Conservation (phyloP, 2,888 invertebrate species). For the Sinohyriopsis cumingii region DNA sequence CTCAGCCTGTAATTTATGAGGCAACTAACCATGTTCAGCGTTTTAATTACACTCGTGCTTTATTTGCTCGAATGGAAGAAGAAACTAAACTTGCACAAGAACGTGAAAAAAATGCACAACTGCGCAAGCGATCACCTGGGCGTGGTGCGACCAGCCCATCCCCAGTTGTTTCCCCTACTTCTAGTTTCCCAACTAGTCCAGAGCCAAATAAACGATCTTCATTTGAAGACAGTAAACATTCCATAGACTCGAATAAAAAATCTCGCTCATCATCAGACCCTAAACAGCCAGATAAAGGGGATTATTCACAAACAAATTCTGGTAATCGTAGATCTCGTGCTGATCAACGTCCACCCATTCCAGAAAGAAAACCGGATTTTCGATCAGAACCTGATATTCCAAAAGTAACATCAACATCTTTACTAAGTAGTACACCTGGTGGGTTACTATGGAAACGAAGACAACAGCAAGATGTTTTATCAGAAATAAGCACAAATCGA, state of each 20-base stretch:
- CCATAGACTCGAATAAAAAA: background rate
- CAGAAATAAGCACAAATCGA: constrained; percentile 24
- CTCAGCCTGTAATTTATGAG: constrained; percentile 18
- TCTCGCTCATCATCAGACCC: constrained; percentile 12
- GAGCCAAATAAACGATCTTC: constrained; percentile 31
- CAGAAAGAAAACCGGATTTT: constrained; percentile 25
- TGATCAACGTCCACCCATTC: constrained; percentile 37
- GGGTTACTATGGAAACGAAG: constrained; percentile 53
- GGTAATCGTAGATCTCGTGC: constrained; percentile 25
- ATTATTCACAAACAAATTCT: background rate
- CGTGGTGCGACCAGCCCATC: constrained; percentile 38
- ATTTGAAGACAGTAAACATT: constrained; percentile 17
- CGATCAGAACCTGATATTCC: constrained; percentile 30
- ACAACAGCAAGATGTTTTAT: constrained; percentile 30
- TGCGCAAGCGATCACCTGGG: constrained; percentile 40
- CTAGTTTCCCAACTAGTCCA: constrained; percentile 37
- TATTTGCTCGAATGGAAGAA: constrained; percentile 70
- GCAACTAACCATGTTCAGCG: constrained; percentile 67
- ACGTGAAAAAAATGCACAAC: constrained; percentile 10
- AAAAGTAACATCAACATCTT: constrained; percentile 23
- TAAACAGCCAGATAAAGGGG: constrained; percentile 8
- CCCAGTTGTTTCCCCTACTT: constrained; percentile 52
- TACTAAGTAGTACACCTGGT: constrained; percentile 42
- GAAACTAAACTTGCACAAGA: constrained; percentile 47
- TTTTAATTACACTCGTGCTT: constrained; percentile 66